Evolutionary conservation across 2,113 vertebrate species (phyloP).

Genomic region (Cariama cristata): DNA sequence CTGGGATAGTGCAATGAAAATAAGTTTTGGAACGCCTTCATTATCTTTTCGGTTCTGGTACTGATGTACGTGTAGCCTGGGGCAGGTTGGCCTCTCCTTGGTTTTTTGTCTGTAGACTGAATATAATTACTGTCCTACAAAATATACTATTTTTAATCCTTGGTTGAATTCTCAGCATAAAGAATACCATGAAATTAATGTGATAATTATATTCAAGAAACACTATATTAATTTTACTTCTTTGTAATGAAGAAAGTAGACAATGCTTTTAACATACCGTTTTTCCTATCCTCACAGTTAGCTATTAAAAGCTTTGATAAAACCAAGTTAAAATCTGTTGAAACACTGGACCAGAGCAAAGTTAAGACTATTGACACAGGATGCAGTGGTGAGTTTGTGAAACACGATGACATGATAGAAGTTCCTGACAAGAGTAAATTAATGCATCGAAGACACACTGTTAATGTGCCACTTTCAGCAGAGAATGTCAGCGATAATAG

Average conservation of each 20-base stretch:
- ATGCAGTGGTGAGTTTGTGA: background rate
- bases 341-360: slow-evolving; percentile 58
- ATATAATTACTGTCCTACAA: background rate
- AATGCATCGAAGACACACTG: slow-evolving; percentile 80
- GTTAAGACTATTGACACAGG: background rate
- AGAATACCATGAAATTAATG: background rate
- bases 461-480: background rate
- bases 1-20: background rate
- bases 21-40: background rate
- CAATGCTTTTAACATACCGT: background rate
- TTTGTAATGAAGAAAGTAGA: background rate
- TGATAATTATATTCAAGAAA: background rate
- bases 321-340: slow-evolving; percentile 68
- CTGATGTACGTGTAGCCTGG: background rate
- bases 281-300: slow-evolving; percentile 65
- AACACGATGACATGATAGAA: background rate
- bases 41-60: background rate
- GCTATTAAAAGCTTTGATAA: slow-evolving; percentile 69
- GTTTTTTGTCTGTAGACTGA: background rate
- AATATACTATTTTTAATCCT: background rate
- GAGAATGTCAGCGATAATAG: background rate
- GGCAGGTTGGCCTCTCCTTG: background rate
- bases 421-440: slow-evolving; percentile 12
- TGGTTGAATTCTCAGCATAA: background rate
- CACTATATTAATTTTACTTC: background rate